Evolutionary conservation across 92 coral and sea anemone genomes (phyloP).

Genomic region (Porites evermanni): DNA sequence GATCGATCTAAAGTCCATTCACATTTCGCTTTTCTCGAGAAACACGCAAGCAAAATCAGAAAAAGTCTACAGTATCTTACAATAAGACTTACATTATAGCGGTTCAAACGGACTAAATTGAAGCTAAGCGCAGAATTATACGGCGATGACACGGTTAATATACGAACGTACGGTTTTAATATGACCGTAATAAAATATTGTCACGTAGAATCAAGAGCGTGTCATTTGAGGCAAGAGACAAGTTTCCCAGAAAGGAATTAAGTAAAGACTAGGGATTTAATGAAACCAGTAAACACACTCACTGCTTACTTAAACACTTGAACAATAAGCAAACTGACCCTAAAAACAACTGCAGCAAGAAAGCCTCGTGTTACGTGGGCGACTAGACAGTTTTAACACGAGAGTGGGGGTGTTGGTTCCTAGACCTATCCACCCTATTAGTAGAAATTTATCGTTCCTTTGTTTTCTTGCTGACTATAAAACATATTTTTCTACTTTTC

Average conservation of each 20-base stretch:
- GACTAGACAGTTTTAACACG: conserved; percentile 10
- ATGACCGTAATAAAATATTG: conserved; percentile 37
- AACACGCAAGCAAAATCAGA: neutral
- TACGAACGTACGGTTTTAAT: neutral
- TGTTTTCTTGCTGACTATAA: neutral
- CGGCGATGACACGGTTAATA: conserved; percentile 22
- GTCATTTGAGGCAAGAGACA: conserved; percentile 16
- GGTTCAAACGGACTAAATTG: conserved; percentile 14
- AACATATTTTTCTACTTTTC: neutral
- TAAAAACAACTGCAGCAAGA: conserved; percentile 29
- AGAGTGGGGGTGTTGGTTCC: conserved; percentile 62
- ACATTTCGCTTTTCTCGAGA: neutral
- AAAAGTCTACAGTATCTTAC: neutral
- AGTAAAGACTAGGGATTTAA: neutral
- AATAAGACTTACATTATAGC: neutral
- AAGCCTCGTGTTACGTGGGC: conserved; percentile 54
- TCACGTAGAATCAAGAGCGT: conserved; percentile 32
- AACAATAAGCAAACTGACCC: conserved; percentile 63
- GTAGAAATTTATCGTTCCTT: neutral
- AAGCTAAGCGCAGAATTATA: conserved; percentile 20
- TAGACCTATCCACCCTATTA: conserved; percentile 19
- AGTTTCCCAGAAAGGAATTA: neutral
- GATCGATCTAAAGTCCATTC: neutral
- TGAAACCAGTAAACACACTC: conserved; percentile 3
- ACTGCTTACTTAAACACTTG: conserved; percentile 59